Percentiles rank a stretch among this genome's conserved stretches.
phyloP scores from a whole-genome alignment of 2,113 vertebrate species.

The Sinocyclocheilus anshuiensis region DNA sequence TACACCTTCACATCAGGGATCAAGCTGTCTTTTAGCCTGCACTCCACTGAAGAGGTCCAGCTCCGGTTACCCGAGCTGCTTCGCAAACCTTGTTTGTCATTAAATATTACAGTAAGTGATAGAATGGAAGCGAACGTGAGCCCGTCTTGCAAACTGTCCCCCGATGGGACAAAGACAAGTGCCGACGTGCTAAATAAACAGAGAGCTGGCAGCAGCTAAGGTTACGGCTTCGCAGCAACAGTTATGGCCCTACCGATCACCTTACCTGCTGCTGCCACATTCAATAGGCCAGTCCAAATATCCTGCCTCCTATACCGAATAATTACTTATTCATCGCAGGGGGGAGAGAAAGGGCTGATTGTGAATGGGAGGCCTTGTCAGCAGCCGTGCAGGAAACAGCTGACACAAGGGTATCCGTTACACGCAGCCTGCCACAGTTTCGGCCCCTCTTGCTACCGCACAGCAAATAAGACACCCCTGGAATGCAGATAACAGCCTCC shows the following conservation, averaged over 20 bases:
- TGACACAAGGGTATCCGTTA: constrained; percentile 94
- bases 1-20: constrained; percentile 78
- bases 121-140: constrained; percentile 81
- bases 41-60: constrained; percentile 71
- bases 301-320: constrained; percentile 93
- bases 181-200: constrained; percentile 91
- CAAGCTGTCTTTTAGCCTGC: constrained; percentile 78
- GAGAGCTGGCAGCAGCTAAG: constrained; percentile 85
- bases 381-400: constrained; percentile 90
- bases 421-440: constrained; percentile 76
- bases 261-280: constrained; percentile 94
- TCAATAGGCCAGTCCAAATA: constrained; percentile 95
- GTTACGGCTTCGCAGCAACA: constrained; percentile 90
- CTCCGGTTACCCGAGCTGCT: constrained; percentile 80
- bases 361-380: constrained; percentile 97
- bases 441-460: constrained; percentile 68
- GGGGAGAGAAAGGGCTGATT: constrained; percentile 78
- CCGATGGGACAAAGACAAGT: constrained; percentile 88
- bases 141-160: constrained; percentile 71
- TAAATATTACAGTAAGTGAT: constrained; percentile 92
- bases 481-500: constrained; percentile 76
- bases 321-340: constrained; percentile 96
- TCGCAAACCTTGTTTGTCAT: constrained; percentile 85
- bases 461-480: constrained; percentile 72
- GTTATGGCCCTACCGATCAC: constrained; percentile 87